Evolutionary conservation across 1,140 invertebrate genomes (phyloP), one percentile per base, ranked within the genome.

Genomic region (Cherax quadricarinatus): DNA sequence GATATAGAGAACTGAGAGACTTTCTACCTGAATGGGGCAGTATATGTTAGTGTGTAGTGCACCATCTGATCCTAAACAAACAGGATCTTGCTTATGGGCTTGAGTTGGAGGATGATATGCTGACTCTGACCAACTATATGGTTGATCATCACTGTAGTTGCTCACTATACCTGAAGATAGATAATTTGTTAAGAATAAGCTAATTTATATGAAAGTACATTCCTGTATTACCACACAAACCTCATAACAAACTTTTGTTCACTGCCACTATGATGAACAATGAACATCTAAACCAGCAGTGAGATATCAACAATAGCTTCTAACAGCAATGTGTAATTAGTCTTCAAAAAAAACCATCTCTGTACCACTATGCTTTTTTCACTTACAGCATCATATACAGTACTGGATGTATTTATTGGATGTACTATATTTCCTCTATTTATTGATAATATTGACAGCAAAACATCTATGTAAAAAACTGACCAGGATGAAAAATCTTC

Each of bases 141-240:
- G 97, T 94, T 96, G 97, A 94, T 98, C 98, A 95, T 98, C 98
- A 24, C 96, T 97, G 93, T 96, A 96, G 94, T 98, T 98, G 2
- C 97, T 98, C 93, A 97, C 97, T 62, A 96, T 95, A 7, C 97
- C 97, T 94, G 96, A 95, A 95, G 96, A 95, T 81, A 82, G 30
- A 53, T 18, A 75, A 16, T 75, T 24, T 24, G 10, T 60, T 70
- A 9, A 60, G 7, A 57, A 57, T 57, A 10, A 57, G 1, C 53
- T 9, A 41, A 41, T 41, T 41, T 41, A 41, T 41, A 41, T 41
- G 30, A 41, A 41, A 41, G 30, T 41, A 41, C 2, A 41, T 41
- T 41, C 30, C 30, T 41, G 30, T 41, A 41, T 41, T 41, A 41
- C 30, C 30, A 41, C 30, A 41, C 30, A 1, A 41, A 41, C 30